Evolutionary conservation across 2,888 invertebrate genomes (phyloP).

Genomic region (Athetis lepigone): DNA sequence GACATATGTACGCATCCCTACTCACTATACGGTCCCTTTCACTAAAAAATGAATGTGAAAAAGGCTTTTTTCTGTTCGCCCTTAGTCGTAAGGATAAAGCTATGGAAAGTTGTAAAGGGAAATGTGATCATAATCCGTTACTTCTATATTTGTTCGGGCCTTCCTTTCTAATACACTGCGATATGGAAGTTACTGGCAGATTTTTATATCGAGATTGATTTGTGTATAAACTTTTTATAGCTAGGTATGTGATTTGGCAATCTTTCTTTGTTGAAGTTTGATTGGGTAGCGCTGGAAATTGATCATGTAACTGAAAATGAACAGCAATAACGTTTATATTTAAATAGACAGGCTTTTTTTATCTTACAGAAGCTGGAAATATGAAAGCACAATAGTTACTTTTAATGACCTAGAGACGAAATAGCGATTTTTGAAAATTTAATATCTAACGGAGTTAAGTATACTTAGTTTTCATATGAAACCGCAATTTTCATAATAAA

Average conservation of each 20-base stretch:
- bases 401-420: too few species aligned
- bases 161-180: slow-evolving; percentile 68
- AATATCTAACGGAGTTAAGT: too few species aligned
- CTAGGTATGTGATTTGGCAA: background rate
- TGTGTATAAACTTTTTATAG: slow-evolving; percentile 13
- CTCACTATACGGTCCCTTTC: slow-evolving; percentile 74
- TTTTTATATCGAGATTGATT: slow-evolving; percentile 59
- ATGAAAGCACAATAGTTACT: too few species aligned
- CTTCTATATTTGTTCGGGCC: slow-evolving; percentile 81
- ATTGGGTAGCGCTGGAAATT: background rate
- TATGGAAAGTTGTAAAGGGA: slow-evolving; percentile 80
- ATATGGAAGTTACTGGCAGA: slow-evolving; percentile 56
- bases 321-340: too few species aligned
- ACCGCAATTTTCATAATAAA: too few species aligned
- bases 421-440: too few species aligned
- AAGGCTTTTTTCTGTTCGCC: slow-evolving; percentile 72
- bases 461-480: too few species aligned
- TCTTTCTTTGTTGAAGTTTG: background rate
- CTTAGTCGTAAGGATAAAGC: slow-evolving; percentile 75
- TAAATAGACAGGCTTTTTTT: too few species aligned
- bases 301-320: background rate
- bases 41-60: slow-evolving; percentile 79
- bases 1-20: slow-evolving; percentile 72
- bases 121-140: slow-evolving; percentile 84
- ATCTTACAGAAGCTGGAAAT: too few species aligned